Percentiles rank a stretch among this genome's conserved stretches.
Evolutionary conservation across 2,113 vertebrate species (phyloP).

Genomic region (Lonchura striata): DNA sequence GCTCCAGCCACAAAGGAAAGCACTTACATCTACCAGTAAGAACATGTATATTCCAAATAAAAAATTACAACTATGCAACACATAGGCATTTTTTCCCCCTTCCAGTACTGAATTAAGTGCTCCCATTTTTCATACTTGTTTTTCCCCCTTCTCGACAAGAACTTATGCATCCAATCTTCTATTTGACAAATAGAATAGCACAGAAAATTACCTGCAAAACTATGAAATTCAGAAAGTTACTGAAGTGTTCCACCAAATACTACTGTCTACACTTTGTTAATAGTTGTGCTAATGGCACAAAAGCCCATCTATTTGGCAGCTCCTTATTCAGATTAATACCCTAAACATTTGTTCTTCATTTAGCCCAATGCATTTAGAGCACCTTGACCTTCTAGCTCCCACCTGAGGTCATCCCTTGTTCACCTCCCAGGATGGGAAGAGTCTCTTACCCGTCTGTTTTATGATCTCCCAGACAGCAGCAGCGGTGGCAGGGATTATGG

Average conservation of each 20-base stretch:
- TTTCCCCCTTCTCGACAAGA: background rate
- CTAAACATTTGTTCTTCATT: background rate
- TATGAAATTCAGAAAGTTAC: background rate
- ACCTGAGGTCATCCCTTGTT: background rate
- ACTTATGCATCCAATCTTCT: accelerated
- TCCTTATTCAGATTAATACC: background rate
- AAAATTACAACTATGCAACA: background rate
- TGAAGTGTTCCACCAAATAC: background rate
- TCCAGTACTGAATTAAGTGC: background rate
- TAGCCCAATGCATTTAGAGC: background rate
- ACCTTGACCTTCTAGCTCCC: background rate
- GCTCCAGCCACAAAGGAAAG: background rate
- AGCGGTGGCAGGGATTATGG: conserved; percentile 88
- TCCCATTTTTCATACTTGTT: background rate
- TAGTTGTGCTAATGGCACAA: background rate
- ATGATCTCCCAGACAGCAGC: conserved; percentile 94
- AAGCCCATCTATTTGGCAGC: background rate
- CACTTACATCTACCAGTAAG: background rate
- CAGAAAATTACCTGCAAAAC: background rate
- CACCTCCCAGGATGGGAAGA: background rate
- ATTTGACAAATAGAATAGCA: background rate
- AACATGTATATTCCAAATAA: background rate
- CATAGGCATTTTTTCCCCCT: background rate
- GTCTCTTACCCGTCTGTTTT: conserved; percentile 79
- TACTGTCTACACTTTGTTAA: background rate